Evolutionary conservation across 1,140 invertebrate species (phyloP).

Genomic region (Drosophila teissieri): DNA sequence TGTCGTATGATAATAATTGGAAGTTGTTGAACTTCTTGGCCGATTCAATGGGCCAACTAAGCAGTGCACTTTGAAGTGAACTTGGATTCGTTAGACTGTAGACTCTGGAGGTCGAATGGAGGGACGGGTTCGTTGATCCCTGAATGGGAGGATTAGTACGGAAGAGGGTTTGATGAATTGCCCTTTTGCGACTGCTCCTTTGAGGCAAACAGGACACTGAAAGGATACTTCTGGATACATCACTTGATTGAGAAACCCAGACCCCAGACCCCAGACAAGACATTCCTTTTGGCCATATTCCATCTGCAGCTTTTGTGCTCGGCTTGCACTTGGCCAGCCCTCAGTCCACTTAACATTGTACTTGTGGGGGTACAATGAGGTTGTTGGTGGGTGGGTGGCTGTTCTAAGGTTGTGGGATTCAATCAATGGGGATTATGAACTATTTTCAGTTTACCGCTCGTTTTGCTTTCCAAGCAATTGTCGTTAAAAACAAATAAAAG

Average conservation of each 20-base stretch:
- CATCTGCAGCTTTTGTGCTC: constrained; percentile 30
- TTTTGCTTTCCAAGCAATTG: constrained; percentile 2
- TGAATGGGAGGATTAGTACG: neutral
- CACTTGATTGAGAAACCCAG: constrained; percentile 32
- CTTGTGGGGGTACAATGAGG: neutral
- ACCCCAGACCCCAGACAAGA: constrained; percentile 5
- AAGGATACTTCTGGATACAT: constrained; percentile 18
- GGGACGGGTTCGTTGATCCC: constrained; percentile 1
- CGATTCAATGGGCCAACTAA: neutral
- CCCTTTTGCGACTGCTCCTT: constrained; percentile 6
- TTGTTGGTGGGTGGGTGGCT: neutral
- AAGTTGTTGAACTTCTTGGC: constrained; percentile 10
- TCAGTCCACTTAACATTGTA: constrained; percentile 36
- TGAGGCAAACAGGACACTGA: neutral
- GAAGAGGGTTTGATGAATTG: neutral
- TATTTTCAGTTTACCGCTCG: constrained; percentile 58
- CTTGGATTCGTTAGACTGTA: constrained; percentile 1
- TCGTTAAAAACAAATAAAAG: neutral
- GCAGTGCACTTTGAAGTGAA: constrained; percentile 11
- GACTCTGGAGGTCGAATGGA: neutral
- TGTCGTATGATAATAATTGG: neutral
- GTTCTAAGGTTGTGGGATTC: constrained; percentile 15
- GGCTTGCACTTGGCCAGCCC: neutral
- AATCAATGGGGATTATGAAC: constrained; percentile 76
- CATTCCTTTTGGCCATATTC: constrained; percentile 13